Conservation (phyloP, 2,797 vertebrate genomes). For the Sebastes hubbsi region DNA sequence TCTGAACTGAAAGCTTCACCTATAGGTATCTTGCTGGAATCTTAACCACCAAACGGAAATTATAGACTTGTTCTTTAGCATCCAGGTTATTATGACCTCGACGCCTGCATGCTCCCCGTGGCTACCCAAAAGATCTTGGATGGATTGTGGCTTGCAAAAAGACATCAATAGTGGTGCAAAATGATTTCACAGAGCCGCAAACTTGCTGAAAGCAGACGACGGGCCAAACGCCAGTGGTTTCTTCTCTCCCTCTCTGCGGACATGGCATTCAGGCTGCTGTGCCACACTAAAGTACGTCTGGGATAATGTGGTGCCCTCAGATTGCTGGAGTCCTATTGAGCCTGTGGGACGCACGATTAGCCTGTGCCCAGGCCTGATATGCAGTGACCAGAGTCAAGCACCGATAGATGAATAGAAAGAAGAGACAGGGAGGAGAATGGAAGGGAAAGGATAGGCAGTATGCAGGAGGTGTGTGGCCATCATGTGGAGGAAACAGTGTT, state of each 20-base stretch:
- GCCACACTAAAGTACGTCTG: constrained; percentile 48
- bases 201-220: constrained; percentile 44
- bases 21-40: not conserved
- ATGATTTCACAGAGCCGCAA: constrained; percentile 53
- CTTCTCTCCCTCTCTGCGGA: constrained; percentile 34
- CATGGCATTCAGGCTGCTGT: constrained; percentile 53
- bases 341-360: constrained; percentile 63
- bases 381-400: constrained; percentile 44
- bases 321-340: constrained; percentile 60
- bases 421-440: not conserved
- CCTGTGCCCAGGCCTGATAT: constrained; percentile 54
- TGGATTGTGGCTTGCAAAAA: constrained; percentile 21
- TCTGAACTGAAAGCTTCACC: constrained; percentile 43
- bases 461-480: constrained; percentile 5
- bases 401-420: constrained; percentile 41
- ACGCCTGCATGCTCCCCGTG: not conserved
- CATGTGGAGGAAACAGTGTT: constrained; percentile 1
- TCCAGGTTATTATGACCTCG: constrained; percentile 11
- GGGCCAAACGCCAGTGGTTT: constrained; percentile 33
- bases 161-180: constrained; percentile 49
- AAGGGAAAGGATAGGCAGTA: not conserved
- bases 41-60: constrained; percentile 4
- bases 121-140: constrained; percentile 20
- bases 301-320: constrained; percentile 58
- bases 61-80: not conserved